Evolutionary conservation across 2,113 vertebrate genomes (phyloP), one percentile per base, ranked within the genome.

Genomic region (Neogale vison): DNA sequence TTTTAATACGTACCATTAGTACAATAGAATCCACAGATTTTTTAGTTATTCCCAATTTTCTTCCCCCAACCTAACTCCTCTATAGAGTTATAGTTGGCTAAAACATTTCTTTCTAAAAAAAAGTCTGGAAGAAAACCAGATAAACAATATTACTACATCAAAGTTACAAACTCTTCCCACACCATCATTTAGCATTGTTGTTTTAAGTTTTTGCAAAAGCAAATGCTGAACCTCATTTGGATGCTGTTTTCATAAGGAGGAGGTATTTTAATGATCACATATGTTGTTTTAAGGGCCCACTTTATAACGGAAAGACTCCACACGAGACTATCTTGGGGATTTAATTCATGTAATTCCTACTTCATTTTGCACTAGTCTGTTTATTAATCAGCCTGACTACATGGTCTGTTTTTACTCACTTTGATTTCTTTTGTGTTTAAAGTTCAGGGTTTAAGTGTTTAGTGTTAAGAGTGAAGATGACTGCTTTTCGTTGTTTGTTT

Each of bases 361-460:
- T 76, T 95, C 92, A 65, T 97, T 96, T 92, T 94, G 63, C 23
- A 93, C 97, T 88, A 87, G 96, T 85, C 61, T 94, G 84, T 97
- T 97, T 96, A 96, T 98, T 98, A 96, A 98, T 96, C 96, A 97
- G 95, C 65, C 87, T 45, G 93, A 91, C 92, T 76, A 85, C 95
- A 96, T 1, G 34, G 96, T 95, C 96, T 97, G 93, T 88, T 97
- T 98, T 95, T 77, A 74, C 34, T 97, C 87, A 94, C 65, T 98
- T 97, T 97, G 96, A 96, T 96, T 97, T 97, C 92, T 86, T 98
- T 92, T 96, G 90, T 97, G 95, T 94, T 97, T 97, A 95, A 97
- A 97, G 96, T 96, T 96, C 95, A 96, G 92, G 52, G 83, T 92
- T 97, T 97, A 97, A 81, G 87, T 76, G 95, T 97, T 93, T 84